phyloP scores from a whole-genome alignment of 2,797 vertebrate genomes.

The Rhinatrema bivittatum region DNA sequence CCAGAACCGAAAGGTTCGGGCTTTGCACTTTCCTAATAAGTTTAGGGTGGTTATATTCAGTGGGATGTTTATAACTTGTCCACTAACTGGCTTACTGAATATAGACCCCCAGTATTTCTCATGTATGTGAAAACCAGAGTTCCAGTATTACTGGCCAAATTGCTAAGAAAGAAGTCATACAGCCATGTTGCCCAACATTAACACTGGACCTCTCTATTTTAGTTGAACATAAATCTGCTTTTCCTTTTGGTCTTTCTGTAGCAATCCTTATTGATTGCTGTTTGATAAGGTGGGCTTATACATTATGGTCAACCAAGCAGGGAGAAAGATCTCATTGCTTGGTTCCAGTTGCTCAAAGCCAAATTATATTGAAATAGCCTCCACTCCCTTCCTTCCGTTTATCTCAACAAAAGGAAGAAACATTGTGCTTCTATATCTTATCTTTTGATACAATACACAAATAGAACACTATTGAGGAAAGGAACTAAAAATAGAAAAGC shows the following conservation, averaged over 20 bases:
- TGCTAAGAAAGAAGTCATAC: too few species aligned
- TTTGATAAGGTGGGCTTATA: constrained; percentile 48
- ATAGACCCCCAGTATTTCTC: too few species aligned
- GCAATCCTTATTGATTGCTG: constrained; percentile 39
- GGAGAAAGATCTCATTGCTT: constrained; percentile 57
- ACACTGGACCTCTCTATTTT: background rate
- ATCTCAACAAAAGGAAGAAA: constrained; percentile 30
- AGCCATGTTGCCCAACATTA: too few species aligned
- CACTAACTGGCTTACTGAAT: too few species aligned
- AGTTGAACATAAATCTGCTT: background rate
- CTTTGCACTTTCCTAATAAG: too few species aligned
- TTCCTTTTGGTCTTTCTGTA: constrained; percentile 7
- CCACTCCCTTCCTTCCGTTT: constrained; percentile 39
- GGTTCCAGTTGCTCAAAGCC: constrained; percentile 51
- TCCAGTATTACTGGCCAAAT: too few species aligned
- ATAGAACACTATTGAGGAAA: constrained; percentile 41
- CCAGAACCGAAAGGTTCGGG: too few species aligned
- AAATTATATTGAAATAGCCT: constrained; percentile 41
- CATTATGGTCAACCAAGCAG: constrained; percentile 47
- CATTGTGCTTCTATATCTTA: constrained; percentile 20
- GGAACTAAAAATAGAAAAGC: constrained; percentile 37
- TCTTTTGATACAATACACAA: constrained; percentile 36
- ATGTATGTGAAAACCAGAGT: too few species aligned
- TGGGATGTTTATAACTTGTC: too few species aligned
- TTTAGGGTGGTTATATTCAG: too few species aligned